Base-by-base conservation (phyloP, 2,888 invertebrate genomes). In the Tenthredo scrophulariae region DNA sequence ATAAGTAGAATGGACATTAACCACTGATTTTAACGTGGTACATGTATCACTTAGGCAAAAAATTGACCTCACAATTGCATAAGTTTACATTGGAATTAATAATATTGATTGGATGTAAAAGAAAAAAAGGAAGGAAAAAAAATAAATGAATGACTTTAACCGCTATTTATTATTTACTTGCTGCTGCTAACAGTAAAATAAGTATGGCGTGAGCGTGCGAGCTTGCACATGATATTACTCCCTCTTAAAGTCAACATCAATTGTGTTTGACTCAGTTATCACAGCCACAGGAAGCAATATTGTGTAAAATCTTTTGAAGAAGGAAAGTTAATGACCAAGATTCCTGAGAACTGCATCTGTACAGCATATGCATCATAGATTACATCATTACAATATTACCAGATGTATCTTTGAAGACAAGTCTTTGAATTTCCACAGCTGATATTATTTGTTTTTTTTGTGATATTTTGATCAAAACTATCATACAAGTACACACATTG, bases 211-310 rank as follows among this genome's bases (percentile, higher is more conserved):
- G 91, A 91, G 91, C 86, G 88, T 89, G 90, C 91, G 91, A 91
- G 91, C 90, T 91, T 90, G 90, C 91, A 92, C 91, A 90, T 92
- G 92, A 92, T 90, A 92, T 92, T 92, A 92, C 90, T 91, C 91
- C 92, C 92, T 91, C 92, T 92, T 90, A 92, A 91, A 93, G 91
- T 92, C 91, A 93, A 93, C 92, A 93, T 93, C 92, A 91, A 90
- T 89, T 89, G 88, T 89, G 88, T 89, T 90, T 91, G 91, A 91
- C 91, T 86, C 91, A 89, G 89, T 89, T 90, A 92, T 92, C 93
- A 93, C 92, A 93, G 92, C 92, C 93, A 92, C 89, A 90, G 92
- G 92, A 93, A 93, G 92, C 92, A 93, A 92, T 92, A 91, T 91
- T 91, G 90, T 91, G 89, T 82, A 70, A 85, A 80, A 85, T 62